Percentiles rank a stretch among this genome's conserved stretches.
Evolutionary conservation across 2,113 vertebrate species (phyloP).

Genomic region (Nothocercus nigrocapillus): DNA sequence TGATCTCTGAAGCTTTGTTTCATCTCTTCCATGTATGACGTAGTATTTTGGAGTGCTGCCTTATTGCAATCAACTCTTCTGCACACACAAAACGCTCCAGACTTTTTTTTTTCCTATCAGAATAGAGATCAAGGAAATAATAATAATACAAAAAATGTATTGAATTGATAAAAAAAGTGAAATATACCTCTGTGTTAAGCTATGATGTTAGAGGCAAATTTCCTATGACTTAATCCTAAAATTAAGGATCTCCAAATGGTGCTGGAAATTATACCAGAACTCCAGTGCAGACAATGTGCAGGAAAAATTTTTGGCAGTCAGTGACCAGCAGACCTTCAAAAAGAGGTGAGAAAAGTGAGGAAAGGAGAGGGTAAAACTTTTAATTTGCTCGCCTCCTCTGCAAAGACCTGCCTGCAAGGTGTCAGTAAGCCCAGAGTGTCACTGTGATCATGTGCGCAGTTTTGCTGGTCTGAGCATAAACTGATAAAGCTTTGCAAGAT

Average conservation of each 20-base stretch:
- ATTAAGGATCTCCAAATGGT: not conserved
- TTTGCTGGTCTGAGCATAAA: constrained; percentile 54
- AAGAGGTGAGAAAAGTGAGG: not conserved
- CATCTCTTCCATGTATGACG: not conserved
- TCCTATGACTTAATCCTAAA: not conserved
- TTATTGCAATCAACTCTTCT: not conserved
- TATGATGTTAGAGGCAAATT: not conserved
- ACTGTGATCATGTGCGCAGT: not conserved
- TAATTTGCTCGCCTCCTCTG: constrained; percentile 26
- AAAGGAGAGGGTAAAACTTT: constrained; percentile 44
- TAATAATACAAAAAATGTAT: not conserved
- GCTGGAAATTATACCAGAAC: not conserved
- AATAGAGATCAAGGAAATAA: not conserved
- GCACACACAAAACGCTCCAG: not conserved
- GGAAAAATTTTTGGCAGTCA: not conserved
- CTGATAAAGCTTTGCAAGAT: constrained; percentile 52
- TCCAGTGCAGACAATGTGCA: not conserved
- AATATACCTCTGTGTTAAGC: not conserved
- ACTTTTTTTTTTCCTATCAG: not conserved
- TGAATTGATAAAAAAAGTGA: not conserved
- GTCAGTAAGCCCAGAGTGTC: not conserved
- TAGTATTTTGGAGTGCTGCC: not conserved
- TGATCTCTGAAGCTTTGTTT: not conserved
- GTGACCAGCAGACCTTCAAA: not conserved
- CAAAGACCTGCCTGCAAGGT: not conserved